A percentile compares a stretch with the other conserved stretches of the same genome.
phyloP scores from a whole-genome alignment of 1,140 invertebrate species.

The Monomorium pharaonis region DNA sequence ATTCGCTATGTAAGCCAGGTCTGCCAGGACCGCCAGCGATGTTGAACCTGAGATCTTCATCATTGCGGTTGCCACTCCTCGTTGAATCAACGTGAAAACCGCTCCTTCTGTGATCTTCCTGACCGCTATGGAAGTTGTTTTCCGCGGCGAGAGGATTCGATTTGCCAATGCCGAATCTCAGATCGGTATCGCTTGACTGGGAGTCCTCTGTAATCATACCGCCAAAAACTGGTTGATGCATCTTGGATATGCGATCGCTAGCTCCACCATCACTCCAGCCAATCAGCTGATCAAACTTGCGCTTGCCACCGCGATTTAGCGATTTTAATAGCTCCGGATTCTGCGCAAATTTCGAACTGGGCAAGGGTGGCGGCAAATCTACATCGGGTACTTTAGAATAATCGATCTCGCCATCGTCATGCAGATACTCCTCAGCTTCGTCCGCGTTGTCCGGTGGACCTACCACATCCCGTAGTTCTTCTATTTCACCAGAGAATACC shows the following conservation, averaged over 20 bases:
- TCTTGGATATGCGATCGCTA: constrained; percentile 76
- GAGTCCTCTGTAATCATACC: constrained; percentile 77
- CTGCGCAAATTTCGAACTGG: constrained; percentile 83
- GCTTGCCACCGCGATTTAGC: constrained; percentile 82
- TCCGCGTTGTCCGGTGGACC: constrained; percentile 87
- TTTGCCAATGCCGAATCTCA: constrained; percentile 70
- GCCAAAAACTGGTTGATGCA: constrained; percentile 80
- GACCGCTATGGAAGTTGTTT: constrained; percentile 53
- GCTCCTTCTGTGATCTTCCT: constrained; percentile 69
- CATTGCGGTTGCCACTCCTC: constrained; percentile 57
- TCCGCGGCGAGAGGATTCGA: constrained; percentile 43
- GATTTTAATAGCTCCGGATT: constrained; percentile 82
- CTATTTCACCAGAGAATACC: constrained; percentile 91
- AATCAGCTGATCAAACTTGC: constrained; percentile 83
- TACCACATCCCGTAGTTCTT: constrained; percentile 91
- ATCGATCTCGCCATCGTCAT: constrained; percentile 84
- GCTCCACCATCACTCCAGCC: constrained; percentile 80
- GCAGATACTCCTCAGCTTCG: constrained; percentile 86
- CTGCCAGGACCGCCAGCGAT: constrained; percentile 71
- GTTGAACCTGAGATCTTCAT: constrained; percentile 73
- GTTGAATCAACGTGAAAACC: constrained; percentile 49
- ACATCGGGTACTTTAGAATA: constrained; percentile 81
- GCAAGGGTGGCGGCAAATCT: constrained; percentile 81
- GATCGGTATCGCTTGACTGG: constrained; percentile 77
- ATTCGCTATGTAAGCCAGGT: constrained; percentile 62